A percentile compares a stretch with the other conserved stretches of the same genome.
phyloP scores from a whole-genome alignment of 1,140 invertebrate genomes.

The Magallana ariakensis region DNA sequence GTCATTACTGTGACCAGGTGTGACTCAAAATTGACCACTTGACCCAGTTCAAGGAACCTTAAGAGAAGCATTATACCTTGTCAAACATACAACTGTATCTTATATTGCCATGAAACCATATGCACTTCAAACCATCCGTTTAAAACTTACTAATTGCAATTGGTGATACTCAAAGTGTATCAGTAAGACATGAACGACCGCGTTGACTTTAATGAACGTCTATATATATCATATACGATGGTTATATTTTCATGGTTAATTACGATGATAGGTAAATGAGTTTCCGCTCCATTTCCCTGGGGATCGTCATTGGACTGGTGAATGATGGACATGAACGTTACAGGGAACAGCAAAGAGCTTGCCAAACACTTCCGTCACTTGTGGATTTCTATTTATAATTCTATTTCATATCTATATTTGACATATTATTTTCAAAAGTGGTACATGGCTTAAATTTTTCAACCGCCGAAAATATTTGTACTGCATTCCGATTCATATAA shows the following conservation, averaged over 20 bases:
- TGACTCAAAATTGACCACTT: background rate
- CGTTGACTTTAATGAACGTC: background rate
- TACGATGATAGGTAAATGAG: background rate
- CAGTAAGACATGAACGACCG: background rate
- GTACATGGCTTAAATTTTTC: too few relatives aligned
- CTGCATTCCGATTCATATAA: too few relatives aligned
- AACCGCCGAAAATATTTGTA: too few relatives aligned
- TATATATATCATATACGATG: background rate
- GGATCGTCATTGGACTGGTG: background rate
- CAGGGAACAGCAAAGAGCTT: background rate
- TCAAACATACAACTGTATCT: too few relatives aligned
- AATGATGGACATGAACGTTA: background rate
- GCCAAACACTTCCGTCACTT: slow-evolving; percentile 5
- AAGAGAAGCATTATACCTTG: too few relatives aligned
- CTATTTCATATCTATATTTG: too few relatives aligned
- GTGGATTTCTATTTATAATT: background rate
- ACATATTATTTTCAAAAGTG: too few relatives aligned
- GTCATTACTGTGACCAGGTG: background rate
- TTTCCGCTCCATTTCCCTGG: slow-evolving; percentile 14
- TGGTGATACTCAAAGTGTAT: too few relatives aligned
- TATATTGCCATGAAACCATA: too few relatives aligned
- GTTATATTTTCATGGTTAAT: background rate
- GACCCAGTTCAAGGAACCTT: background rate
- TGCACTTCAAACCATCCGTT: too few relatives aligned
- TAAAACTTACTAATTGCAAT: too few relatives aligned